Base-by-base conservation (phyloP, 2,113 vertebrate species). In the Arizona elegans region DNA sequence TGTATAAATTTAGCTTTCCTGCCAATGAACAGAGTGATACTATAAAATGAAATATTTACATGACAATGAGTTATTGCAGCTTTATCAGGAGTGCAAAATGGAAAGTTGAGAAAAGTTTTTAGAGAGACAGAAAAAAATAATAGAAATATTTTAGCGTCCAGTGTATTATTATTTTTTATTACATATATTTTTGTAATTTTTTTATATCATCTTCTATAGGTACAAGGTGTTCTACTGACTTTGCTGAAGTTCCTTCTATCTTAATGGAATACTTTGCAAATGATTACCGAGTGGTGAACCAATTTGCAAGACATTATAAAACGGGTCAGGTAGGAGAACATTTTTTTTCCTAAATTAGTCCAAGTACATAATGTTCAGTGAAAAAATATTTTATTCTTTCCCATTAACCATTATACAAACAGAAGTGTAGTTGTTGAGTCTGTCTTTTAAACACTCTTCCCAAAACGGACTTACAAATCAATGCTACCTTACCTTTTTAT, bases 181-280 rank as follows among this genome's bases (percentile, higher is more conserved):
- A 53, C 11, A 53, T 53, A 53, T 53, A 50, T 53, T 53, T 53
- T 53, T 53, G 52, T 19, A 56, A 19, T 55, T 55, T 55, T 65
- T 55, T 11, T 92, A 88, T 56, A 95, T 96, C 70, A 95, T 70
- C n/a, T 53, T 1, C 94, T 95, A 54, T 92, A 99, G 99, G 99
- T 96, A 99, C 99, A 92, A 98, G 99, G 95, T 99, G 99, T 97
- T 95, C 99, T 3, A 99, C 99, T 24, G 99, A 99, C 97, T 99
- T 99, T 95, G 99, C 99, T 5, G 99, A 99, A 97, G 99, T 99
- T 50, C 99, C 99, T 0, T 99, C 99, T 90, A 98, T 99, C 95
- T 97, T 99, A 91, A 99, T 99, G 99, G 99, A 99, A 95, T 99
- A 99, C 95, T 99, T 99, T 97, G 99, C 99, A 92, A 99, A 98